A percentile compares a stretch with the other conserved stretches of the same genome.
Evolutionary conservation across 2,797 vertebrate species (phyloP).

Genomic region (Tinamus major): DNA sequence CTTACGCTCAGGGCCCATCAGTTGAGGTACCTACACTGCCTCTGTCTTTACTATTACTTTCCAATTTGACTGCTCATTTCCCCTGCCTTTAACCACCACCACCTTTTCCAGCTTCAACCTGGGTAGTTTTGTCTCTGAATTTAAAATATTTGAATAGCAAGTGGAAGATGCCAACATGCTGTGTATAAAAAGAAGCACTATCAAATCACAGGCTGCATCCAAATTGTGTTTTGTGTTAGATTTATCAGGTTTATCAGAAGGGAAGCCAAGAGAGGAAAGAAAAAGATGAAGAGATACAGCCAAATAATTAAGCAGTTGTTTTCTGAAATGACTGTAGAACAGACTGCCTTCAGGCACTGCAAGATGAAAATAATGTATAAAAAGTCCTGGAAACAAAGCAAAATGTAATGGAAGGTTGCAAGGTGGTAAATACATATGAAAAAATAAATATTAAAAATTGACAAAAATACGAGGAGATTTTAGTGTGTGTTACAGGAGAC

Average conservation of each 20-base stretch:
- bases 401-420: neutral
- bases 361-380: conserved; percentile 13
- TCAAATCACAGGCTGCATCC: neutral
- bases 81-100: neutral
- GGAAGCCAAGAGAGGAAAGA: neutral
- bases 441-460: neutral
- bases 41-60: neutral
- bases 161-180: fast-evolving
- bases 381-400: neutral
- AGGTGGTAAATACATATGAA: neutral
- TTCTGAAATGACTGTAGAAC: neutral
- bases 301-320: conserved; percentile 42
- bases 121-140: neutral
- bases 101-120: neutral
- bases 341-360: neutral
- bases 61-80: neutral
- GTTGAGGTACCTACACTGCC: neutral
- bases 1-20: neutral
- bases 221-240: neutral
- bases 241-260: neutral
- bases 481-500: neutral
- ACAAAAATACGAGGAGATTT: neutral
- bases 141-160: neutral
- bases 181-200: neutral
- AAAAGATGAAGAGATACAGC: neutral